phyloP scores from a whole-genome alignment of 30 jellyfish, hydroid and myxozoan species.

The Clytia hemisphaerica region DNA sequence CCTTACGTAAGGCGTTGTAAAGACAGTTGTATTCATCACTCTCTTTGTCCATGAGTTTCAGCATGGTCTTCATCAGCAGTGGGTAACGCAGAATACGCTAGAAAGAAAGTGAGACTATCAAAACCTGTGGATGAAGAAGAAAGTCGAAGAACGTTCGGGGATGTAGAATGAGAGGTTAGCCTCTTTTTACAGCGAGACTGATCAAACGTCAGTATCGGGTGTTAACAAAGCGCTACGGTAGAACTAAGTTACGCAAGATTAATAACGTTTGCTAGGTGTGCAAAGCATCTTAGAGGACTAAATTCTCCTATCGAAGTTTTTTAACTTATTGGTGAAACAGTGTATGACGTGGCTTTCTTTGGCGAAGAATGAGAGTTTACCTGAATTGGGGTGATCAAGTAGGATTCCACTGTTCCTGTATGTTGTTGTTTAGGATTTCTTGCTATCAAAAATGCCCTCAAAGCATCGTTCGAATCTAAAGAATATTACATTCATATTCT shows the following conservation, averaged over 20 bases:
- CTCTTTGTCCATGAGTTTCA: slow-evolving; percentile 65
- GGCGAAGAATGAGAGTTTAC: no score
- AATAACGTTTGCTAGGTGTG: no score
- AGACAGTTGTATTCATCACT: slow-evolving; percentile 79
- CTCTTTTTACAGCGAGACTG: not conserved
- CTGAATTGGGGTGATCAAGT: slow-evolving; percentile 83
- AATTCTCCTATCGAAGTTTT: no score
- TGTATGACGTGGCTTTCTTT: no score
- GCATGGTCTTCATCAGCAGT: slow-evolving; percentile 77
- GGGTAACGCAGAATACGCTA: slow-evolving; percentile 96
- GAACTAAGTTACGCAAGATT: no score
- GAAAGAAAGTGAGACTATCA: not conserved
- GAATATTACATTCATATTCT: not conserved
- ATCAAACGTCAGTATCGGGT: not conserved
- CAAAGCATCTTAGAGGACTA: no score
- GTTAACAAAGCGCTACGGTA: no score
- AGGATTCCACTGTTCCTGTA: slow-evolving; percentile 87
- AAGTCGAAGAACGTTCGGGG: not conserved
- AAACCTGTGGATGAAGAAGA: not conserved
- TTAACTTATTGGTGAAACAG: no score
- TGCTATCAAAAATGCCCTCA: slow-evolving; percentile 79
- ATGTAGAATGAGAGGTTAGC: not conserved
- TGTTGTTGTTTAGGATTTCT: slow-evolving; percentile 95
- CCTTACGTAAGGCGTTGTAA: slow-evolving; percentile 78
- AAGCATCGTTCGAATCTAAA: slow-evolving; percentile 67